Base-by-base conservation (phyloP, 2,797 vertebrate species). In the Xerus rutilus region DNA sequence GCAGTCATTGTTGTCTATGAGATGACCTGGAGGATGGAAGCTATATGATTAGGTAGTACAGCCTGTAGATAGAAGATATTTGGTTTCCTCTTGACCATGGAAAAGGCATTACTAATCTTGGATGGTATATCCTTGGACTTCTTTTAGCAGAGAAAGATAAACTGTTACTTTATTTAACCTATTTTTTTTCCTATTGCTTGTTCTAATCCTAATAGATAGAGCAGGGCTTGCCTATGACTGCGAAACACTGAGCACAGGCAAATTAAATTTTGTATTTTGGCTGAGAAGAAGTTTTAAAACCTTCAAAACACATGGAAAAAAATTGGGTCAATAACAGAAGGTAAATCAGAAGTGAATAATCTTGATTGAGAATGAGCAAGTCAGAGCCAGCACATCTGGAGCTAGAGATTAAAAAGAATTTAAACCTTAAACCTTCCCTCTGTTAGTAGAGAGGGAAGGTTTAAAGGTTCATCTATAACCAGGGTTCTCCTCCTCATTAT, bases 241-340 rank as follows among this genome's bases (percentile, higher is more conserved):
- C 86, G 49, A 70, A n/a, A 3, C 7, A n/a, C 20, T 77, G 45
- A 86, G 21, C 9, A 89, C 0, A 74, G 45, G n/a, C 7, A 86
- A 77, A 79, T 21, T 39, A 86, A 77, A 79, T 70, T 70, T 89
- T 89, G n/a, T 39, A 28, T 78, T 84, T 52, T 92, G n/a, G 7
- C 18, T 67, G n/a, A 93, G 43, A 32, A 86, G 43, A 79, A 30
- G 32, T 91, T 90, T 86, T 87, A 59, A 94, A 90, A 85, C 30
- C 28, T 43, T 39, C 10, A 57, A n/a, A 79, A 54, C 25, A 76
- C 62, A 45, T 7, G 57, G 10, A 65, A 70, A 89, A 69, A 45
- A 35, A 79, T 32, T 43, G 17, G 32, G 12, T 62, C 90, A 82
- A 35, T 32, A 76, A 62, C 20, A 43, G 64, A 95, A 79, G 72